phyloP scores from a whole-genome alignment of 2,113 vertebrate species.

The Pterocles burchelli region DNA sequence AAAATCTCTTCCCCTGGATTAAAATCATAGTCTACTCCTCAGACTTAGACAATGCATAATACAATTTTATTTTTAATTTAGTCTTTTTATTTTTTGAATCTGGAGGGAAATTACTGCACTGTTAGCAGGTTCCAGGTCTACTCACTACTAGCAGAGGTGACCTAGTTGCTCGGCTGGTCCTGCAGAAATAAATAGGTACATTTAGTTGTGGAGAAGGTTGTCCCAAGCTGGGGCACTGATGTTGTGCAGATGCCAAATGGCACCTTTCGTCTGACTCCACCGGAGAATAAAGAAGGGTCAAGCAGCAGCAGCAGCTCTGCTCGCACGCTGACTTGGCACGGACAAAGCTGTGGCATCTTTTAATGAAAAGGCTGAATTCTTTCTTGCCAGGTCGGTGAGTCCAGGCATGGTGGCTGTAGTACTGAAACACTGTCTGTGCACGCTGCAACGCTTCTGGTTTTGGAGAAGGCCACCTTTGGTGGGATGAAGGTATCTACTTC shows the following conservation, averaged over 20 bases:
- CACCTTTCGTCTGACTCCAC: background rate
- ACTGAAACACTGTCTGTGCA: background rate
- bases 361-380: background rate
- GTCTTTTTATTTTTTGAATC: background rate
- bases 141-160: background rate
- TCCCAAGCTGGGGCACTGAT: background rate
- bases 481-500: background rate
- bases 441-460: background rate
- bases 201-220: background rate
- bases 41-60: background rate
- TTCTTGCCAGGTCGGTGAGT: background rate
- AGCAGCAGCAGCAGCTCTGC: background rate
- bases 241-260: background rate
- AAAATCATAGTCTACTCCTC: background rate
- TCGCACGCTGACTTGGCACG: background rate
- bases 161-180: background rate
- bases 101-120: background rate
- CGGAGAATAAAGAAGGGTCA: background rate
- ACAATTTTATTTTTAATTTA: background rate
- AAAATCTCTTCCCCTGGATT: background rate
- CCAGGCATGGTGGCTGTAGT: fast-evolving
- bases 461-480: background rate
- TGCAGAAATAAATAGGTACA: background rate
- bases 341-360: background rate
- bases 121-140: background rate